Percentiles rank a stretch among this genome's conserved stretches.
phyloP scores from a whole-genome alignment of 2,797 vertebrate species.

The Esox masquinongy region DNA sequence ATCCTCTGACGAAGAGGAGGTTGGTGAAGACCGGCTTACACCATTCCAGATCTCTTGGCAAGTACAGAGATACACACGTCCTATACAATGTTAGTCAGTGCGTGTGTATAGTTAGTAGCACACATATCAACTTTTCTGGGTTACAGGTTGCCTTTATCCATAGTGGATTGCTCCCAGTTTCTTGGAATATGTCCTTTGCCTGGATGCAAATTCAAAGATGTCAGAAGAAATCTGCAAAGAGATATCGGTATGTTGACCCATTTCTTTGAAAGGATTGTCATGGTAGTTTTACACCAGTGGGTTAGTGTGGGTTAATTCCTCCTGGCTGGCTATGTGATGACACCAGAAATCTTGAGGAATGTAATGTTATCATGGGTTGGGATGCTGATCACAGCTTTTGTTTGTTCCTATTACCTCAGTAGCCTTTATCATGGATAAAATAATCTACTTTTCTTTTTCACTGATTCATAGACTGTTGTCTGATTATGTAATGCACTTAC shows the following conservation, averaged over 20 bases:
- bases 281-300: neutral
- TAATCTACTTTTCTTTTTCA: neutral
- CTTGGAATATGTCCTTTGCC: conserved; percentile 88
- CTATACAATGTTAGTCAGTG: neutral
- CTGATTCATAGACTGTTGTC: neutral
- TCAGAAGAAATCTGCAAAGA: conserved; percentile 84
- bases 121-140: neutral
- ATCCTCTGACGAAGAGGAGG: conserved; percentile 86
- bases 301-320: neutral
- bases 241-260: conserved; percentile 79
- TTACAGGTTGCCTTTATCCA: conserved; percentile 81
- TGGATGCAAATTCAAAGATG: conserved; percentile 89
- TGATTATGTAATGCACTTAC: neutral
- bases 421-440: neutral
- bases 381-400: neutral
- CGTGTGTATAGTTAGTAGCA: neutral
- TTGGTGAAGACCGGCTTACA: conserved; percentile 68
- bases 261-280: neutral
- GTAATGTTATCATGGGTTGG: neutral
- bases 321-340: neutral
- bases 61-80: conserved; percentile 26
- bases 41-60: conserved; percentile 86
- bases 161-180: conserved; percentile 75
- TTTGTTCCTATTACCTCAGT: neutral
- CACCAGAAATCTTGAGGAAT: neutral